phyloP scores from a whole-genome alignment of 2,113 vertebrate genomes.

The Ailurus styani region DNA sequence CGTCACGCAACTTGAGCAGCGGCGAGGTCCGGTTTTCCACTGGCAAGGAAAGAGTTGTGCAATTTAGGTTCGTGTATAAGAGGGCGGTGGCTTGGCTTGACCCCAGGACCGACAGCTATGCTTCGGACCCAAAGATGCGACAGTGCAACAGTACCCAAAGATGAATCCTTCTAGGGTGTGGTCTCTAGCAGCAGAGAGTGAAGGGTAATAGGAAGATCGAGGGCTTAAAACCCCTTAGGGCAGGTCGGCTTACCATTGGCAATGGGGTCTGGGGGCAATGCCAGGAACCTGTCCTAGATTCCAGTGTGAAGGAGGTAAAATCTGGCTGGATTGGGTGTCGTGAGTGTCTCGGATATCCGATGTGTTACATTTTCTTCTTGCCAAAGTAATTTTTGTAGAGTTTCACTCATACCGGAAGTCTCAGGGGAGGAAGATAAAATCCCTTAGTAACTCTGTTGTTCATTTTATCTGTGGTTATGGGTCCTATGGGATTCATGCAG shows the following conservation, averaged over 20 bases:
- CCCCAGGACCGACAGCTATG: neutral
- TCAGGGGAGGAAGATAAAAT: neutral
- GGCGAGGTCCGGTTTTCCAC: fast-evolving
- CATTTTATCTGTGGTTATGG: neutral
- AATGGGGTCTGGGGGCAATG: too few relatives aligned
- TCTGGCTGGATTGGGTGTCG: neutral
- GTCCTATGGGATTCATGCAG: neutral
- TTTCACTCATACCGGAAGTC: neutral
- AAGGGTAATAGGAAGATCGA: neutral
- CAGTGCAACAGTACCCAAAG: neutral
- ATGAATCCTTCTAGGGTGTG: neutral
- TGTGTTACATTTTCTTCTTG: neutral
- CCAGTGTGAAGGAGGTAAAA: neutral
- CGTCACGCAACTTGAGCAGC: fast-evolving
- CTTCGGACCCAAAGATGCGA: neutral
- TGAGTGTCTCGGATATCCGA: neutral
- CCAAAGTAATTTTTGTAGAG: neutral
- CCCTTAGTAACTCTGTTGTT: neutral
- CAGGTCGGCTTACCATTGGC: neutral
- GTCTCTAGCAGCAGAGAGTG: neutral
- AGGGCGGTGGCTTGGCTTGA: neutral
- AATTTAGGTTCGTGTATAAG: fast-evolving
- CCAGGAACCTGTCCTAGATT: neutral
- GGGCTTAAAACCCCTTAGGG: neutral
- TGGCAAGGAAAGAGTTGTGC: neutral